Conservation (phyloP, 2,888 invertebrate genomes). For the Gymnocheta viridis region DNA sequence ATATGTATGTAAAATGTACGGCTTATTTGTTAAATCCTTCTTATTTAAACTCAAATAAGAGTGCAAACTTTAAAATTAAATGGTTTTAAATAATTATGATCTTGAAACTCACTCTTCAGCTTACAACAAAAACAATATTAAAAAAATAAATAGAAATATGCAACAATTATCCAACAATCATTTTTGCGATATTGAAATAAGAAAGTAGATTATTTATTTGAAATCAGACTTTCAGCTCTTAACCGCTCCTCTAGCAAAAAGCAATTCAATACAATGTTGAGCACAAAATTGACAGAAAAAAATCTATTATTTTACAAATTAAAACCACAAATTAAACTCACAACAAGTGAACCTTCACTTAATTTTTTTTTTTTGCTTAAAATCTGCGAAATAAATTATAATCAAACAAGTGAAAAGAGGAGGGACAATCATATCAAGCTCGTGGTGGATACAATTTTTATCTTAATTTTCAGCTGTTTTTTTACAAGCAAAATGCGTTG, state of each 20-base stretch:
- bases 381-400: conserved; percentile 21
- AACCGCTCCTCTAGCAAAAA: not conserved
- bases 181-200: not conserved
- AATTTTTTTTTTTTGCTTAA: conserved; percentile 7
- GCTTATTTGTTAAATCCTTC: no score
- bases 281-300: not conserved
- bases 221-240: not conserved
- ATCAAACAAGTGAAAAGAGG: not conserved
- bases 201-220: not conserved
- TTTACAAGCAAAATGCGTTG: conserved; percentile 48
- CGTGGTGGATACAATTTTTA: conserved; percentile 13
- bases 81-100: no score
- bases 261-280: not conserved
- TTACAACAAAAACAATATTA: no score
- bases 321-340: conserved; percentile 44
- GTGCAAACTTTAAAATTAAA: no score
- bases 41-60: no score
- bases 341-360: conserved; percentile 48
- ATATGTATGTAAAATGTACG: no score
- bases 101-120: no score
- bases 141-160: not conserved
- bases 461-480: conserved; percentile 26
- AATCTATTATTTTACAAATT: conserved; percentile 1
- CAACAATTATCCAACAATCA: not conserved
- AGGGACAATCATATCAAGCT: no score